These are phyloP conservation scores for Nerophis lumbriciformis DNA, from an alignment of 2,113 vertebrate species.

Conservation along the genomic window DNA sequence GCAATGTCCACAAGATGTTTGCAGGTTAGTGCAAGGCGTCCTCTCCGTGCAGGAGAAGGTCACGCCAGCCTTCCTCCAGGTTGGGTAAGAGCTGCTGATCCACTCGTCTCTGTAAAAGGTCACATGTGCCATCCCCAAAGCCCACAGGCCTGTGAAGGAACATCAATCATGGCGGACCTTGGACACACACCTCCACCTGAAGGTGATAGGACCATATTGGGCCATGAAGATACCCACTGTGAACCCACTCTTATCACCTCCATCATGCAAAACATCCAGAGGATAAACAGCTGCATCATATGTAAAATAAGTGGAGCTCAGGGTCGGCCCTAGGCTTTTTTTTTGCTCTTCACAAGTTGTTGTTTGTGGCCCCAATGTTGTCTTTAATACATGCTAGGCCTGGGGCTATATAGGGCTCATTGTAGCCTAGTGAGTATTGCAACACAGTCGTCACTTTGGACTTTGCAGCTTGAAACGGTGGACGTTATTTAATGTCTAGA, in stretches of 20 bases:
- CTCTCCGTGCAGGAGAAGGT: conserved; percentile 43
- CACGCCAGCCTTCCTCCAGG: conserved; percentile 37
- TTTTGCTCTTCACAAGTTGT: not conserved
- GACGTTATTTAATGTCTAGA: too few species aligned
- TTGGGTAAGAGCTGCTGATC: conserved; percentile 45
- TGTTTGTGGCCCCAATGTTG: not conserved
- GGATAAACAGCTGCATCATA: not conserved
- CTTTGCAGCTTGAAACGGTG: too few species aligned
- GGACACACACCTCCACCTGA: conserved; percentile 31
- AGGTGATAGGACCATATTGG: conserved; percentile 29
- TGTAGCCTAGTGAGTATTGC: too few species aligned
- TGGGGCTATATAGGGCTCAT: too few species aligned
- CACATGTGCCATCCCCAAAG: conserved; percentile 48
- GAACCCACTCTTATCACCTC: conserved; percentile 7
- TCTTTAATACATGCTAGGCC: too few species aligned
- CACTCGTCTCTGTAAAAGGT: conserved; percentile 56
- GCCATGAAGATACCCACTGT: conserved; percentile 18
- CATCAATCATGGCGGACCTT: conserved; percentile 62
- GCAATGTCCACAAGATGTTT: conserved; percentile 25
- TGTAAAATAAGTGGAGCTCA: not conserved
- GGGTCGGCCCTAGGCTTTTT: too few species aligned
- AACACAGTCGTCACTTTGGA: too few species aligned
- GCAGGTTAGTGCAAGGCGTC: conserved; percentile 7
- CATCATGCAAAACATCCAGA: not conserved
- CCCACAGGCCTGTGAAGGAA: conserved; percentile 51